Evolutionary conservation across 2,113 vertebrate species (phyloP), one percentile per base, ranked within the genome.

Genomic region (Pavo muticus): DNA sequence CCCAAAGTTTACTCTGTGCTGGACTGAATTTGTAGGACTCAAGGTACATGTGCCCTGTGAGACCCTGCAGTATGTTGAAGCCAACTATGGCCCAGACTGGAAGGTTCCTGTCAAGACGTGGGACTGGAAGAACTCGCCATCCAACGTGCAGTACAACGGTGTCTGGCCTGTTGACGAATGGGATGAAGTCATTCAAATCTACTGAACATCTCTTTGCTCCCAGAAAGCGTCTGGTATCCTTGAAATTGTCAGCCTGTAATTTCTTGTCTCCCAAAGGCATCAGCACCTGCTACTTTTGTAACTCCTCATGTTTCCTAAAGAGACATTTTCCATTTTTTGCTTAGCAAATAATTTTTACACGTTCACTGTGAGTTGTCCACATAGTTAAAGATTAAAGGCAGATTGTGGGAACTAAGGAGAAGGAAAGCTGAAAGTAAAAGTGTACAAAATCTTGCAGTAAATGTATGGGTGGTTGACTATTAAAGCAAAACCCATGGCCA

Each of bases 81-180:
- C 98, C 73, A 99, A 99, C 96, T 99, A 99, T 3, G 99, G 99
- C 10, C 97, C 97, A 2, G 98, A 97, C 82, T 99, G 98, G 99
- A 98, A 97, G 81, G 94, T 98, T 79, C 99, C 98, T 35, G 92
- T 98, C 54, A 98, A 98, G 95, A 94, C 30, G 0, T 99, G 99
- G 99, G 98, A 99, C 96, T 99, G 98, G 99, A 99, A 99, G 88
- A 98, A 79, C 88, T 99, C 98, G 2, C 98, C 99, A 3, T 93
- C 97, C 48, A 99, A 99, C 0, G 98, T 99, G 39, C 98, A 97
- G 88, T 97, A 98, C 91, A 99, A 99, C 3, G 99, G 99, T 9
- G 65, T 98, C 72, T 99, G 99, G 99, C 98, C 98, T 19, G 86
- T 98, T 1, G 95, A 97, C 37, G 98, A 99, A 45, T 99, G 98